A percentile compares a stretch with the other conserved stretches of the same genome.
phyloP scores from a whole-genome alignment of 2,113 vertebrate species.

The Gorsachius goisagi region DNA sequence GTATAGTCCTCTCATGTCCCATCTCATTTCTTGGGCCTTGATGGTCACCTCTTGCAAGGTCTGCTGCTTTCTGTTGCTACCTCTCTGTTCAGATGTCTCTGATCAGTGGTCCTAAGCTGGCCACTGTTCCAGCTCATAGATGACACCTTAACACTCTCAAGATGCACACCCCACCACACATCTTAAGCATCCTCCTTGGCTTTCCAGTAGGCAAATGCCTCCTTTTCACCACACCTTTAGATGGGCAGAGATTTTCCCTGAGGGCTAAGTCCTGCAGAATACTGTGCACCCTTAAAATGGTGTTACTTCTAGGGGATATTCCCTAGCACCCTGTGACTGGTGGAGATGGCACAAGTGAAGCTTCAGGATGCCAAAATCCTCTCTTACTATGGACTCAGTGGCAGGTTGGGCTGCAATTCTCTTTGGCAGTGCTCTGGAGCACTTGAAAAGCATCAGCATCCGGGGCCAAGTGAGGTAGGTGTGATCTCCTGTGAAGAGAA shows the following conservation, averaged over 20 bases:
- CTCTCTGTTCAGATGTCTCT: neutral
- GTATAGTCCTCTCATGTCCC: neutral
- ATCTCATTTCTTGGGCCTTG: neutral
- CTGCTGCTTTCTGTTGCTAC: neutral
- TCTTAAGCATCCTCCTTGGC: neutral
- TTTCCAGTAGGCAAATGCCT: neutral
- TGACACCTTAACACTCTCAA: neutral
- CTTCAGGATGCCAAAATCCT: neutral
- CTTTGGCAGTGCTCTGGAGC: neutral
- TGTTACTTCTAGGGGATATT: neutral
- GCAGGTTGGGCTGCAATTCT: neutral
- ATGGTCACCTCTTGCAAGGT: neutral
- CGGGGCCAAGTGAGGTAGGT: neutral
- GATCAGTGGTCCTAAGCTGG: neutral
- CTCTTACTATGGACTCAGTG: neutral
- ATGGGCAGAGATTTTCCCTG: neutral
- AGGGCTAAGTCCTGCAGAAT: neutral
- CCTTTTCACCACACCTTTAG: neutral
- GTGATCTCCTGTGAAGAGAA: neutral
- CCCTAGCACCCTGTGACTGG: neutral
- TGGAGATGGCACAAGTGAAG: neutral
- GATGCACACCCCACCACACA: neutral
- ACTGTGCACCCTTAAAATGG: neutral
- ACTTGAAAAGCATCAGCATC: neutral
- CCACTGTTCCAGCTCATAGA: neutral